phyloP scores from a whole-genome alignment of 2,888 invertebrate species.

The Plebejus melissa region DNA sequence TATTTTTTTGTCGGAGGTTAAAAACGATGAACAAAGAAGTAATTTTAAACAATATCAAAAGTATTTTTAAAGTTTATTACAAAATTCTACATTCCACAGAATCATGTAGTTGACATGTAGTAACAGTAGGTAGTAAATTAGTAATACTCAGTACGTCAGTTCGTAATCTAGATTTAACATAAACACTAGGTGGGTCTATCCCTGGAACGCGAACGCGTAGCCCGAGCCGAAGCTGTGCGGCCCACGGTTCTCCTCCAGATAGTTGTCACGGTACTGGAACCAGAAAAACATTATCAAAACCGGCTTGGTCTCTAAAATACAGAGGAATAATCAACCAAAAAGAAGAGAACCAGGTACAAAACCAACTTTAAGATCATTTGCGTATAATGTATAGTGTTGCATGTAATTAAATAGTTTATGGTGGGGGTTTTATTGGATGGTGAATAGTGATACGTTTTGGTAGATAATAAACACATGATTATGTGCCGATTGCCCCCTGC shows the following conservation, averaged over 20 bases:
- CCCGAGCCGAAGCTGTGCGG: slow-evolving; percentile 81
- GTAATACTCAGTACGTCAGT: slow-evolving; percentile 9
- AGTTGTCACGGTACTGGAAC: slow-evolving; percentile 63
- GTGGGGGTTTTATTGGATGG: no score
- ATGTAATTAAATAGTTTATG: no score
- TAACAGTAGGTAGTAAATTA: neutral
- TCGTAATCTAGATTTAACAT: slow-evolving; percentile 8
- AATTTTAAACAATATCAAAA: neutral
- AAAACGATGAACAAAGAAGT: neutral
- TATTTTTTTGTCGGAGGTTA: no score
- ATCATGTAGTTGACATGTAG: neutral
- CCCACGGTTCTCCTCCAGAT: slow-evolving; percentile 55
- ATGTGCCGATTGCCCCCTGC: no score
- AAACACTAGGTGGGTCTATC: slow-evolving; percentile 25
- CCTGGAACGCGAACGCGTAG: slow-evolving; percentile 79
- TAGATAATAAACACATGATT: no score
- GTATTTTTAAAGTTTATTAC: slow-evolving; percentile 3
- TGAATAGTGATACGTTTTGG: no score
- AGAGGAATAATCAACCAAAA: no score
- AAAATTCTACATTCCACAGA: neutral
- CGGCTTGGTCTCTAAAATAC: no score
- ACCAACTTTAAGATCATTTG: no score
- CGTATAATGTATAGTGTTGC: no score
- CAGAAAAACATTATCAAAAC: slow-evolving; percentile 19
- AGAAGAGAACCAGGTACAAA: no score